phyloP scores from a whole-genome alignment of 1,140 invertebrate species.

The Himalopsyche phryganea region DNA sequence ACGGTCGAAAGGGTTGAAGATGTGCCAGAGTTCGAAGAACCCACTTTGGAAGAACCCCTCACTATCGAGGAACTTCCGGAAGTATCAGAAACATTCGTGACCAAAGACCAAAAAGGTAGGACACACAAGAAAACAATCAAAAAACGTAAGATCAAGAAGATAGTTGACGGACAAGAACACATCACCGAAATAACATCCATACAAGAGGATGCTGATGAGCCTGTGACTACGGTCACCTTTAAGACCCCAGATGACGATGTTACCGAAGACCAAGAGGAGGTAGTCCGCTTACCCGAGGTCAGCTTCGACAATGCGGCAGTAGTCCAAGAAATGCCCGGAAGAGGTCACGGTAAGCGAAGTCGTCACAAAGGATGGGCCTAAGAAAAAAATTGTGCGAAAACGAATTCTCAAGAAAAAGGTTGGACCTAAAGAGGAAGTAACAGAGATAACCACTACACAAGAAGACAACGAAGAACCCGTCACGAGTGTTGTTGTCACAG shows the following conservation, averaged over 20 bases:
- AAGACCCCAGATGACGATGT: constrained; percentile 15
- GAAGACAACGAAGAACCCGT: constrained; percentile 38
- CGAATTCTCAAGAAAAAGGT: constrained; percentile 39
- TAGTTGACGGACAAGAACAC: constrained; percentile 39
- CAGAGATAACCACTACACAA: constrained; percentile 33
- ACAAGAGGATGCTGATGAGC: constrained; percentile 27
- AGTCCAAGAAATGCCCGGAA: constrained; percentile 37
- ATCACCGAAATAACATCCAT: constrained; percentile 41
- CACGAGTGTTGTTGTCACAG: constrained; percentile 23
- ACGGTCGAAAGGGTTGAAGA: too few relatives aligned
- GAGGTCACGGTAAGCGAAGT: constrained; percentile 46
- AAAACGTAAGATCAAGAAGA: constrained; percentile 41
- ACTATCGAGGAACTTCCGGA: constrained; percentile 31
- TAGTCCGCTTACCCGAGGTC: constrained; percentile 1
- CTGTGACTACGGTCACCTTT: constrained; percentile 28
- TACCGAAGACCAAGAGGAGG: constrained; percentile 16
- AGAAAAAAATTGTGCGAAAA: constrained; percentile 40
- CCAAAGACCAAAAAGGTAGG: neutral
- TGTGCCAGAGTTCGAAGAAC: constrained; percentile 1
- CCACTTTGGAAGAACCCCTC: constrained; percentile 38
- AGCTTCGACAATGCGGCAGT: constrained; percentile 4
- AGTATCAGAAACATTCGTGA: neutral
- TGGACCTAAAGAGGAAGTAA: constrained; percentile 39
- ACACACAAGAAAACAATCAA: constrained; percentile 11
- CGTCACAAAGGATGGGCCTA: constrained; percentile 38